These are phyloP conservation scores for Epistrophe grossulariae DNA, from an alignment of 2,888 invertebrate genomes.

Conservation along the genomic window DNA sequence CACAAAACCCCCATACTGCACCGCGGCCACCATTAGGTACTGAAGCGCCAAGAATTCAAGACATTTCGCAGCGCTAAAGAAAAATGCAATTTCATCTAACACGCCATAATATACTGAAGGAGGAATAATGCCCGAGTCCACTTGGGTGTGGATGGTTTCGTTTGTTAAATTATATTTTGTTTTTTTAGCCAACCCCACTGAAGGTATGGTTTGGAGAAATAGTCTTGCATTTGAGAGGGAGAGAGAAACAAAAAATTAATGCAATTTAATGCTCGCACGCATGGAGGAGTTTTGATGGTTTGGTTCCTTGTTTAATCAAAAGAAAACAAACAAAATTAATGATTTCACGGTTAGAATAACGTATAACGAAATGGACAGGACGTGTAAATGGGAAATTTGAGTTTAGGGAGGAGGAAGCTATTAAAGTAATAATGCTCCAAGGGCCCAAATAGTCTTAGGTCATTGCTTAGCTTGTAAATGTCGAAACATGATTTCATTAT, in stretches of 20 bases:
- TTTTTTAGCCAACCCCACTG: neutral
- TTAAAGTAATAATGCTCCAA: neutral
- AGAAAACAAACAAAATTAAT: conserved; percentile 43
- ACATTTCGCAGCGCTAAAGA: conserved; percentile 13
- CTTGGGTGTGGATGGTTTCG: conserved; percentile 45
- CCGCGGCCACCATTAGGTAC: neutral
- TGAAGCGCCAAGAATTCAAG: neutral
- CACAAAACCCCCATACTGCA: neutral
- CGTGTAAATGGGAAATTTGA: neutral
- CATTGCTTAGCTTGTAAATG: no score
- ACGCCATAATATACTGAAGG: neutral
- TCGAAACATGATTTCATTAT: no score
- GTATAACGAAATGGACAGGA: neutral
- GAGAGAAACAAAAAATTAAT: conserved; percentile 13
- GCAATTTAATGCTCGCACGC: conserved; percentile 34
- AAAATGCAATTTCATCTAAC: conserved; percentile 41
- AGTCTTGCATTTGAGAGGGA: neutral
- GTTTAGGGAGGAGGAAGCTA: neutral
- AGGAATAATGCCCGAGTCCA: conserved; percentile 35
- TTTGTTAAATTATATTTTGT: conserved; percentile 41
- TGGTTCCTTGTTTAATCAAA: conserved; percentile 46
- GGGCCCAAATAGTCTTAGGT: neutral
- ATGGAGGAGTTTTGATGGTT: conserved; percentile 27
- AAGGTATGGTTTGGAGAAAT: neutral
- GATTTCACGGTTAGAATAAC: neutral